phyloP scores from a whole-genome alignment of 2,888 invertebrate species.

The Cepaea hortensis region DNA sequence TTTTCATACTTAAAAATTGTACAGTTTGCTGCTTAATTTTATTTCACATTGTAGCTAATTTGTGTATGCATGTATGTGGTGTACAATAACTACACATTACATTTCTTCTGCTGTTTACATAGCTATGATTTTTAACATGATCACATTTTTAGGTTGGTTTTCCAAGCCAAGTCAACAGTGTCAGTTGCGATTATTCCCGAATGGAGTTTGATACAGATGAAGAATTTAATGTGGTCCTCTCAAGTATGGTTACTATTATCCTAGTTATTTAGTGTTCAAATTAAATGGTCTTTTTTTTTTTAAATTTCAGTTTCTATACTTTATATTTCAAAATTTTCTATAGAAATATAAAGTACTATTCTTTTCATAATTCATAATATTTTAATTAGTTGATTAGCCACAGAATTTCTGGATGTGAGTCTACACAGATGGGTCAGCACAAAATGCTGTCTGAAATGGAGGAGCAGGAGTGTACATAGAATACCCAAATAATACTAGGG shows the following conservation, averaged over 20 bases:
- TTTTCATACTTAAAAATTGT: too few relatives aligned
- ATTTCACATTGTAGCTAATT: not conserved
- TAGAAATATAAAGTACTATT: too few relatives aligned
- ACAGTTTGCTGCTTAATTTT: not conserved
- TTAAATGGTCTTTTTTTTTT: not conserved
- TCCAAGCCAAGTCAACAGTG: conserved; percentile 75
- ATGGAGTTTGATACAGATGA: conserved; percentile 94
- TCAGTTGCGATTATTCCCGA: conserved; percentile 82
- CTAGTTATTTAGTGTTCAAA: not conserved
- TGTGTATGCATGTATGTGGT: too few relatives aligned
- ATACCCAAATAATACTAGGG: too few relatives aligned
- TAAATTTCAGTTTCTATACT: not conserved
- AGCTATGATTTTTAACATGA: not conserved
- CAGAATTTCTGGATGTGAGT: too few relatives aligned
- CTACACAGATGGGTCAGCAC: too few relatives aligned
- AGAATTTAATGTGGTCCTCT: conserved; percentile 90
- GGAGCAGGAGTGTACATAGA: too few relatives aligned
- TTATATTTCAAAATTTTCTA: not conserved
- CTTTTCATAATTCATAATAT: too few relatives aligned
- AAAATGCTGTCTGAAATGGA: too few relatives aligned
- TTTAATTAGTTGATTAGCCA: too few relatives aligned
- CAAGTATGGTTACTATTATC: conserved; percentile 78
- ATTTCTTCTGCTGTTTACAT: not conserved
- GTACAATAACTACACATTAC: not conserved
- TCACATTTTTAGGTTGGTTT: conserved; percentile 73